phyloP scores from a whole-genome alignment of 1,140 invertebrate genomes.

The Calliopsis andreniformis region DNA sequence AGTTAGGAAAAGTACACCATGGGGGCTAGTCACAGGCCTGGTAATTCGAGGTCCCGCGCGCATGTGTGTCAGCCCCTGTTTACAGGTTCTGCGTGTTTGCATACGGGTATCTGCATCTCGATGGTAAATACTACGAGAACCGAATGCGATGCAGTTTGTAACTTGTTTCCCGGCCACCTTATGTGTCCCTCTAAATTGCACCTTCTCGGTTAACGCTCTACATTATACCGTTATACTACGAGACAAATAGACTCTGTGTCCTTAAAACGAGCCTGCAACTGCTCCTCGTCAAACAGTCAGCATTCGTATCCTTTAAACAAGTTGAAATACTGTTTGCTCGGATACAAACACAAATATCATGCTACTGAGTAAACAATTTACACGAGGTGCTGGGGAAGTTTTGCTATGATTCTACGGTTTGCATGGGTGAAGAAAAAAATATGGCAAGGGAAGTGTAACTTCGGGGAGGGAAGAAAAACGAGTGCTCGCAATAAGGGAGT shows the following conservation, averaged over 20 bases:
- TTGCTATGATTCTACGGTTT: background rate
- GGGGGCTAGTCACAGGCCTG: conserved; percentile 15
- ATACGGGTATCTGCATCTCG: conserved; percentile 61
- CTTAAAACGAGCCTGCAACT: background rate
- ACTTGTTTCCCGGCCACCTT: conserved; percentile 39
- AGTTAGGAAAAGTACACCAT: conserved; percentile 65
- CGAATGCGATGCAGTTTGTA: conserved; percentile 35
- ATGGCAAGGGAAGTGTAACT: background rate
- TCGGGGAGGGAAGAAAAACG: background rate
- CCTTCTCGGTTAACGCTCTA: background rate
- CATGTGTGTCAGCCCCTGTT: conserved; percentile 10
- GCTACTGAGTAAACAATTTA: background rate
- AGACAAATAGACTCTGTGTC: conserved; percentile 10
- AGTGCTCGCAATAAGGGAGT: background rate
- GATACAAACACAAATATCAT: background rate
- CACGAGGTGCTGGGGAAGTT: background rate
- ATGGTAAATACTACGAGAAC: conserved; percentile 56
- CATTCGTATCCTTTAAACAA: too few species aligned
- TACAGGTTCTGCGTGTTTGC: conserved; percentile 38
- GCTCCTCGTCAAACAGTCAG: background rate
- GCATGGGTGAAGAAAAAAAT: background rate
- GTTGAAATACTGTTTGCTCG: too few species aligned
- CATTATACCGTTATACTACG: conserved; percentile 14
- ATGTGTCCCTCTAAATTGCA: conserved; percentile 38
- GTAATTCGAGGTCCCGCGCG: conserved; percentile 25